A percentile compares a stretch with the other conserved stretches of the same genome.
Conservation (phyloP, 2,888 invertebrate genomes). For the Barypeithes pellucidus region DNA sequence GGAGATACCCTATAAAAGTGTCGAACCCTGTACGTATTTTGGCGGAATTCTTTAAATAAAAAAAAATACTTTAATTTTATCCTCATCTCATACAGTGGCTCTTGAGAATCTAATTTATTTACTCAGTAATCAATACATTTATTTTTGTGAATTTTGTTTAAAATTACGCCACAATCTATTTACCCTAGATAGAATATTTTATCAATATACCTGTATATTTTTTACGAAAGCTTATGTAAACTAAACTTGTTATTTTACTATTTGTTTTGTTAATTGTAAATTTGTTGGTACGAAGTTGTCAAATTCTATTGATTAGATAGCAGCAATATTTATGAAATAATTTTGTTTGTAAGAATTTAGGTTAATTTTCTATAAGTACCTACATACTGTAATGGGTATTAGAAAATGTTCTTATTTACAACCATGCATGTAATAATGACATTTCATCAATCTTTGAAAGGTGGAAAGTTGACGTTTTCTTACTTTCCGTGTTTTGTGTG, state of each 20-base stretch:
- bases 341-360: too few relatives aligned
- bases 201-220: slow-evolving; percentile 21
- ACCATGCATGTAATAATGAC: too few relatives aligned
- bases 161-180: slow-evolving; percentile 19
- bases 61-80: neutral
- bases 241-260: slow-evolving; percentile 1
- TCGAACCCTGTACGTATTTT: neutral
- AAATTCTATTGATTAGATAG: neutral
- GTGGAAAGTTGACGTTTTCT: too few relatives aligned
- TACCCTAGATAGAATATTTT: slow-evolving; percentile 15
- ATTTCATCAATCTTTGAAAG: too few relatives aligned
- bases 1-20: too few relatives aligned
- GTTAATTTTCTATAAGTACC: too few relatives aligned
- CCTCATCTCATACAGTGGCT: neutral
- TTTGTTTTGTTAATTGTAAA: slow-evolving; percentile 23
- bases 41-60: slow-evolving; percentile 12
- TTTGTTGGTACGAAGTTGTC: slow-evolving; percentile 7
- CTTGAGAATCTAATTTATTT: slow-evolving; percentile 9
- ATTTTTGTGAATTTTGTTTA: slow-evolving; percentile 2
- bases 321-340: neutral
- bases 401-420: too few relatives aligned
- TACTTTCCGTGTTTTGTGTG: too few relatives aligned
- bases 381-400: too few relatives aligned
- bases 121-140: slow-evolving; percentile 15
- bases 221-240: slow-evolving; percentile 14